Evolutionary conservation across 2,113 vertebrate species (phyloP).

Genomic region (Donacobius atricapilla): DNA sequence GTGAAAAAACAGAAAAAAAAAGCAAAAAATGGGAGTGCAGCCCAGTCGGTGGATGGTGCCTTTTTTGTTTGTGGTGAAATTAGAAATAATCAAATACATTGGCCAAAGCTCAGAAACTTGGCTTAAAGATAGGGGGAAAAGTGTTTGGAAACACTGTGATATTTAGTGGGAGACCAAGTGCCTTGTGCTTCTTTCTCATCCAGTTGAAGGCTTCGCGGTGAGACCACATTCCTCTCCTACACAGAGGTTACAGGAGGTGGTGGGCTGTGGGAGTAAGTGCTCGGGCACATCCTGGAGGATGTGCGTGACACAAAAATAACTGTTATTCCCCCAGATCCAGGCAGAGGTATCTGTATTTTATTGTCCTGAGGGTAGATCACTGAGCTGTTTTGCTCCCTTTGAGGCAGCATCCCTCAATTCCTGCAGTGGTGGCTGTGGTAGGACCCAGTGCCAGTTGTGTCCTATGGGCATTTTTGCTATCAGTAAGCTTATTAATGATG

Average conservation of each 20-base stretch:
- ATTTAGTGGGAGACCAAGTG: conserved; percentile 10
- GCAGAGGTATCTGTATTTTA: background rate
- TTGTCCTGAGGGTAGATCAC: background rate
- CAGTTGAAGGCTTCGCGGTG: background rate
- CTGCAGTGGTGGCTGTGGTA: background rate
- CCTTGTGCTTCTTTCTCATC: background rate
- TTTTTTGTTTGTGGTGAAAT: conserved; percentile 31
- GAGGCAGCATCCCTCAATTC: background rate
- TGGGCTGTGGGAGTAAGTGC: background rate
- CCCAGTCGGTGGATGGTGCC: background rate
- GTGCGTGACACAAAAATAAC: background rate
- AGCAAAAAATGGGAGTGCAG: background rate
- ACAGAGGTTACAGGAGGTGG: background rate
- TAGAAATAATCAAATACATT: background rate
- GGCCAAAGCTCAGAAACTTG: background rate
- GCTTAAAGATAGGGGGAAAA: background rate
- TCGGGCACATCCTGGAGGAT: background rate
- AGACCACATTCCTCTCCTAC: background rate
- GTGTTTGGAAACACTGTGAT: background rate
- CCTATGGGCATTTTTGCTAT: background rate
- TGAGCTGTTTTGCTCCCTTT: background rate
- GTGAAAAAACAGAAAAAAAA: background rate
- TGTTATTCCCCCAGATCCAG: background rate
- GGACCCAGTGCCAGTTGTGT: background rate
- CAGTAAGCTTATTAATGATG: background rate